Percentiles rank a stretch among this genome's conserved stretches.
phyloP scores from a whole-genome alignment of 1,140 invertebrate genomes.

The Daktulosphaira vitifoliae region DNA sequence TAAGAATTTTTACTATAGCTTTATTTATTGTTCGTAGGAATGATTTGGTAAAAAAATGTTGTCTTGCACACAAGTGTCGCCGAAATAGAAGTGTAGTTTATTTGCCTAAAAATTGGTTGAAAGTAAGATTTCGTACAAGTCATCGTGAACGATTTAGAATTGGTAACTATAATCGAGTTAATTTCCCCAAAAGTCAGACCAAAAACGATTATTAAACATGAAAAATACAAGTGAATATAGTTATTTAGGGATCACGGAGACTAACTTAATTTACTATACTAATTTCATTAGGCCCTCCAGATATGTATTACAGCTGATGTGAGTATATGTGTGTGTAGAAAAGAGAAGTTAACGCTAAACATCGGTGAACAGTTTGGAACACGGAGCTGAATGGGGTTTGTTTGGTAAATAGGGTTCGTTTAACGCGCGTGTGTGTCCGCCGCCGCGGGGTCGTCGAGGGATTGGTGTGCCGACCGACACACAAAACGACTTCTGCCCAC shows the following conservation, averaged over 20 bases:
- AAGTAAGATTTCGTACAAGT: too few species aligned
- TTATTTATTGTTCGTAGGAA: too few species aligned
- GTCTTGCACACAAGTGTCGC: too few species aligned
- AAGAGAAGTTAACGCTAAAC: slow-evolving; percentile 30
- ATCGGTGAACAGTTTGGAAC: slow-evolving; percentile 5
- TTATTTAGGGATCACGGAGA: not conserved
- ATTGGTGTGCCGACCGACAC: not conserved
- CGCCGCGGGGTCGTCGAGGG: not conserved
- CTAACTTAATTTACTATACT: slow-evolving; percentile 15
- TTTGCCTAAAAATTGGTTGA: too few species aligned
- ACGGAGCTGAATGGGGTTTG: slow-evolving; percentile 8
- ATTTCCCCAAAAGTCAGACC: too few species aligned
- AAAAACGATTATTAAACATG: too few species aligned
- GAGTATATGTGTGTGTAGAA: not conserved
- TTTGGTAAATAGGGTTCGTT: slow-evolving; percentile 28
- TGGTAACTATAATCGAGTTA: too few species aligned
- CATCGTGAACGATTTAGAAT: too few species aligned
- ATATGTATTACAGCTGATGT: not conserved
- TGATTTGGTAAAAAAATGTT: too few species aligned
- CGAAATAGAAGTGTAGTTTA: too few species aligned
- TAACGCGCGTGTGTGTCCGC: not conserved
- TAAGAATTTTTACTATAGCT: too few species aligned
- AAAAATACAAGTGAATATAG: too few species aligned
- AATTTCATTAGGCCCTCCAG: slow-evolving; percentile 1
- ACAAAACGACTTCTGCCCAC: slow-evolving; percentile 26